Evolutionary conservation across 1,140 invertebrate species (phyloP).

Genomic region (Drosophila sp.): DNA sequence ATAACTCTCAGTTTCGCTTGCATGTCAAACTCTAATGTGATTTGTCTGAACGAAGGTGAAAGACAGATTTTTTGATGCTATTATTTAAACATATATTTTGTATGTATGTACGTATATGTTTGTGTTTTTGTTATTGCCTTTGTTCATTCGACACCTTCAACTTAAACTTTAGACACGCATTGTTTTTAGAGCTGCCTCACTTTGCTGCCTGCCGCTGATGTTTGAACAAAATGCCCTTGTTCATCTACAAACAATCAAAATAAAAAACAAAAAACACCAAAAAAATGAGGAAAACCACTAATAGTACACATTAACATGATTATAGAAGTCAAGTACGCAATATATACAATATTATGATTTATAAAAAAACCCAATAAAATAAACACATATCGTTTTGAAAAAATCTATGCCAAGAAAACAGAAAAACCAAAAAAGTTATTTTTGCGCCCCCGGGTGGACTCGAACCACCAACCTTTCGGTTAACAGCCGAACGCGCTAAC

Average conservation of each 20-base stretch:
- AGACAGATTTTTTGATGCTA: slow-evolving; percentile 41
- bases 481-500: slow-evolving; percentile 95
- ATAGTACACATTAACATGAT: slow-evolving; percentile 61
- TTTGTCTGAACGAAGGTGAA: slow-evolving; percentile 65
- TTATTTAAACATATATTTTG: slow-evolving; percentile 40
- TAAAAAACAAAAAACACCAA: slow-evolving; percentile 31
- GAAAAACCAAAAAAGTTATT: slow-evolving; percentile 24
- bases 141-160: slow-evolving; percentile 74
- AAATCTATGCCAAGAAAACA: slow-evolving; percentile 16
- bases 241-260: slow-evolving; percentile 54
- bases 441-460: slow-evolving; percentile 90
- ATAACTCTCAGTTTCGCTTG: slow-evolving; percentile 37
- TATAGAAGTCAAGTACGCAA: slow-evolving; percentile 65
- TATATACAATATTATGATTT: slow-evolving; percentile 17
- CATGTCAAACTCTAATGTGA: slow-evolving; percentile 40
- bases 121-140: slow-evolving; percentile 56
- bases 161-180: slow-evolving; percentile 76
- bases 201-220: slow-evolving; percentile 25
- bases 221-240: slow-evolving; percentile 65
- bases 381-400: not conserved
- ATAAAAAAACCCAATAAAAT: slow-evolving; percentile 6
- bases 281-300: slow-evolving; percentile 39
- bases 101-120: slow-evolving; percentile 19
- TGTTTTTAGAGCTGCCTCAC: slow-evolving; percentile 52
- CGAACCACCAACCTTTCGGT: slow-evolving; percentile 94